Conservation (phyloP, 1,140 invertebrate species). For the Parapsyche elsis region DNA sequence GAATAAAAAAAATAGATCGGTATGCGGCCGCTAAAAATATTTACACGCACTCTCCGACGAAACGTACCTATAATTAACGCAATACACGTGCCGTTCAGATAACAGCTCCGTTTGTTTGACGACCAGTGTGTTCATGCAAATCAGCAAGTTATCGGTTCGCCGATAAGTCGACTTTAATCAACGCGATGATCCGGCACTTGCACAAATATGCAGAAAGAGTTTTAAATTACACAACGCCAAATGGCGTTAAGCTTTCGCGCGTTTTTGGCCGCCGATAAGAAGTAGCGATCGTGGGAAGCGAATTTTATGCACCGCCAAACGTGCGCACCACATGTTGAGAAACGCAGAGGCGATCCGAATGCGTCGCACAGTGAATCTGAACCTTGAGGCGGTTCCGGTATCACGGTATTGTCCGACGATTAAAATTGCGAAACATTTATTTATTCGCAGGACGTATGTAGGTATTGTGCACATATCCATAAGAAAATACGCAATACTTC, state of each 20-base stretch:
- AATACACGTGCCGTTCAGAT: conserved; percentile 24
- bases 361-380: neutral
- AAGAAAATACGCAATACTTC: no score
- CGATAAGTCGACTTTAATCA: no score
- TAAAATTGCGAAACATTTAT: neutral
- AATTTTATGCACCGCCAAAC: no score
- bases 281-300: no score
- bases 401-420: neutral
- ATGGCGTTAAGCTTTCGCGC: no score
- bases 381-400: conserved; percentile 20
- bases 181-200: no score
- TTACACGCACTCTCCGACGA: neutral
- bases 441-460: neutral
- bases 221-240: no score
- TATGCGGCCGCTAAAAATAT: neutral
- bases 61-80: neutral
- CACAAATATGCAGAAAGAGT: no score
- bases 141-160: no score
- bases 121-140: neutral
- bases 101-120: neutral
- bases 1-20: no score
- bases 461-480: no score
- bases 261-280: no score
- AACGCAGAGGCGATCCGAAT: neutral
- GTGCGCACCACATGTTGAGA: neutral